These are phyloP conservation scores for Acleris laterana DNA, from an alignment of 2,888 invertebrate genomes.

Conservation along the genomic window DNA sequence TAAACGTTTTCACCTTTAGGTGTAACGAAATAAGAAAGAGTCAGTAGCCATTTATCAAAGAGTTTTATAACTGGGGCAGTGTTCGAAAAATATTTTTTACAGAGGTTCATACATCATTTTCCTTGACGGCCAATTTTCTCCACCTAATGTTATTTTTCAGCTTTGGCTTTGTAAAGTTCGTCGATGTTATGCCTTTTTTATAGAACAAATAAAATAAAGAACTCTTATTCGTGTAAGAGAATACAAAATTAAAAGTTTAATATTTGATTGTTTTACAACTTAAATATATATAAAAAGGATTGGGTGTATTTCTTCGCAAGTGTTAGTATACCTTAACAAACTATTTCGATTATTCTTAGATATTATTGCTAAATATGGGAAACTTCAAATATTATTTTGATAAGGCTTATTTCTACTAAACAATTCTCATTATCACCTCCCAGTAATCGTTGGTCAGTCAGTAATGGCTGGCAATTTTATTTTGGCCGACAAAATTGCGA, in stretches of 20 bases:
- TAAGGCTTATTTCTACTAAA: too few species aligned
- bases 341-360: too few species aligned
- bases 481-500: too few species aligned
- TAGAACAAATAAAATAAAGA: conserved; percentile 17
- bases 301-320: neutral
- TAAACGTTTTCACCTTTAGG: conserved; percentile 9
- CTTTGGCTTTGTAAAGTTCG: conserved; percentile 40
- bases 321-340: too few species aligned
- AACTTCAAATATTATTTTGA: too few species aligned
- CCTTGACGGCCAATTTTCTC: conserved; percentile 70
- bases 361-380: too few species aligned
- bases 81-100: conserved; percentile 55
- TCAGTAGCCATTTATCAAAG: conserved; percentile 63
- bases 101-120: conserved; percentile 71
- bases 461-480: too few species aligned
- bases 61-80: conserved; percentile 62
- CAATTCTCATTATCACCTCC: too few species aligned
- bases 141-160: conserved; percentile 59
- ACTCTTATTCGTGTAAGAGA: neutral
- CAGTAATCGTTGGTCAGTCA: too few species aligned
- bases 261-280: neutral
- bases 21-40: conserved; percentile 39
- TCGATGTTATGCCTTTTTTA: conserved; percentile 15
- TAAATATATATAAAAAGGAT: neutral
- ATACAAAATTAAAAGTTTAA: too few species aligned